Base-by-base conservation (phyloP, 2,113 vertebrate genomes). In the Corythoichthys haematopterus region DNA sequence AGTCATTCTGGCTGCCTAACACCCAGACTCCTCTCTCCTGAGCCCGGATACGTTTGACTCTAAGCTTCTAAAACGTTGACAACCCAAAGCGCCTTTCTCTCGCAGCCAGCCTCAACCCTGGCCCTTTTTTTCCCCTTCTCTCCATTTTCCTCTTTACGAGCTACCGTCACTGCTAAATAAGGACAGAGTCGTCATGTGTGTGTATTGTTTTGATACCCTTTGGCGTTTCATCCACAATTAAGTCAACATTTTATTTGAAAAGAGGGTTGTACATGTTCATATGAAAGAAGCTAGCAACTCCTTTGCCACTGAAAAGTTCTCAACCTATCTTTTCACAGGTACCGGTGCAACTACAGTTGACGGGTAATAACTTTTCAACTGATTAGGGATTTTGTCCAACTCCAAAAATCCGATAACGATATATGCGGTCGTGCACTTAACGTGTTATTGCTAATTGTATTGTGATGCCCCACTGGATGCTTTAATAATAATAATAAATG, bases 1-100 rank as follows among this genome's bases (percentile, higher is more conserved):
- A 92, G 90, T 92, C 91, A 92, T 88, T 92, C 90, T 91, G 89
- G 87, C 88, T 90, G 82, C 86, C 88, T 92, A 91, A 92, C 90
- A 91, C 91, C 91, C 85, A 83, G 87, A 90, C 89, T 92, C 85
- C 86, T 89, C 88, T 90, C 87, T 91, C 88, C 89, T 91, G 90
- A 92, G 88, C 90, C 85, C 76, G 91, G 91, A 91, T 91, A 90
- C 88, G 87, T 91, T 92, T 92, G 91, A 93, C 91, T 93, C 80
- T 93, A 93, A 93, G 90, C 91, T 84, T 90, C 89, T 90, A 91
- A 90, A 91, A 91, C 87, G 89, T 90, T 91, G 90, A 92, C 91
- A 93, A 91, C 89, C 90, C 88, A 91, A 93, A 93, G 89, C 89
- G 86, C 90, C 88, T 92, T 92, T 88, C 84, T 89, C 85, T 84